Evolutionary conservation across 2,888 invertebrate genomes (phyloP).

Genomic region (Rhaphigaster nebulosa): DNA sequence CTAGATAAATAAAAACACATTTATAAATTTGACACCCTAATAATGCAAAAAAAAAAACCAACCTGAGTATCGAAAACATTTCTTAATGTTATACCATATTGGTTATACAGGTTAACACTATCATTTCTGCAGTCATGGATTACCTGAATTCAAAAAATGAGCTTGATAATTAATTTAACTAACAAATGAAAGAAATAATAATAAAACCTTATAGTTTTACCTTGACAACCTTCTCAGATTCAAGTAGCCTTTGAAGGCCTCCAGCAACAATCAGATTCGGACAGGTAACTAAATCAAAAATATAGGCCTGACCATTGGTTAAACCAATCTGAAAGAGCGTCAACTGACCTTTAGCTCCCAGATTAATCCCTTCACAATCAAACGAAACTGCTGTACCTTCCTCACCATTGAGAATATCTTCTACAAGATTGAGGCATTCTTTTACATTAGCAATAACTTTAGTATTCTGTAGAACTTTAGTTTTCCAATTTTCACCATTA

Average conservation of each 20-base stretch:
- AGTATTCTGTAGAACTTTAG: constrained; percentile 84
- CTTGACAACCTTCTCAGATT: constrained; percentile 86
- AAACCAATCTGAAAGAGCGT: constrained; percentile 90
- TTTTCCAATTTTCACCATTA: constrained; percentile 80
- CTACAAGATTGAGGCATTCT: constrained; percentile 80
- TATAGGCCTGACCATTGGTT: constrained; percentile 84
- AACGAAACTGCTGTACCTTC: constrained; percentile 75
- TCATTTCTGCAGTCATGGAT: constrained; percentile 95
- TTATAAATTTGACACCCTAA: background rate
- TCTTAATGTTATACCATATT: constrained; percentile 85
- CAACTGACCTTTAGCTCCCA: constrained; percentile 89
- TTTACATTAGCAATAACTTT: constrained; percentile 84
- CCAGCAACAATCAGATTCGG: constrained; percentile 83
- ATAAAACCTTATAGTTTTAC: constrained; percentile 69
- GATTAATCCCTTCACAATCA: constrained; percentile 94
- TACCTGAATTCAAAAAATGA: background rate
- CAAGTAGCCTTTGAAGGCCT: constrained; percentile 84
- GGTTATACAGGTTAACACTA: constrained; percentile 87
- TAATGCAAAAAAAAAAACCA: constrained; percentile 61
- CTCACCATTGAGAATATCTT: constrained; percentile 67
- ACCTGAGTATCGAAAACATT: constrained; percentile 94
- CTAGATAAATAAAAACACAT: background rate
- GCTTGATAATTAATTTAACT: background rate
- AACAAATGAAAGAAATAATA: background rate
- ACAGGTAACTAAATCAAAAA: constrained; percentile 89